Evolutionary conservation across 2,888 invertebrate genomes (phyloP).

Genomic region (Iphiclides podalirius): DNA sequence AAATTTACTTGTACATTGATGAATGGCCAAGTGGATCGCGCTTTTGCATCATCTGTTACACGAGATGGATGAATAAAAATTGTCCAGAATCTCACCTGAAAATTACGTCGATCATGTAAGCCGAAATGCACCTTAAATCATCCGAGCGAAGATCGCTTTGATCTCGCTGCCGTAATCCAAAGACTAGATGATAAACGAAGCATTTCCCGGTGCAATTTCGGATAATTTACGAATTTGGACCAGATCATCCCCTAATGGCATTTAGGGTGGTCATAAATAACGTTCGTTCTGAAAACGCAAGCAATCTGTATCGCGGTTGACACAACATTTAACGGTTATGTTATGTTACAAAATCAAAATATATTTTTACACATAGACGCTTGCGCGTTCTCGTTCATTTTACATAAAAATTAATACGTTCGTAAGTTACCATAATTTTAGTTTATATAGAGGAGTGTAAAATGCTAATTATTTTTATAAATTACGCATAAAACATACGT

Average conservation of each 20-base stretch:
- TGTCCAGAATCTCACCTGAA: not conserved
- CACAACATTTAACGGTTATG: too few species aligned
- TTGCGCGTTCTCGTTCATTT: too few species aligned
- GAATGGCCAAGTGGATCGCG: not conserved
- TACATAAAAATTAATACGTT: too few species aligned
- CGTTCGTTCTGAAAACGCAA: not conserved
- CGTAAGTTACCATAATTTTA: too few species aligned
- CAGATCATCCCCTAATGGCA: constrained; percentile 16
- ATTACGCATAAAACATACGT: too few species aligned
- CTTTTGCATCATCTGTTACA: not conserved
- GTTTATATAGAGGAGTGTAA: too few species aligned
- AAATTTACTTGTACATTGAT: too few species aligned
- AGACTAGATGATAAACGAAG: constrained; percentile 15
- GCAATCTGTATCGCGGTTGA: not conserved
- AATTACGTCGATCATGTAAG: not conserved
- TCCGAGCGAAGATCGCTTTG: not conserved
- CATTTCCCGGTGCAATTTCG: constrained; percentile 1
- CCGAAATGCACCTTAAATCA: not conserved
- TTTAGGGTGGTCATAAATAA: constrained; percentile 11
- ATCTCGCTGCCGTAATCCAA: not conserved
- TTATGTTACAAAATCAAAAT: too few species aligned
- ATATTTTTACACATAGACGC: too few species aligned
- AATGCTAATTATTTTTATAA: too few species aligned
- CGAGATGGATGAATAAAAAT: constrained; percentile 1
- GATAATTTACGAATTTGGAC: constrained; percentile 20